A percentile compares a stretch with the other conserved stretches of the same genome.
phyloP scores from a whole-genome alignment of 2,888 invertebrate genomes.

The Bellardia bayeri region DNA sequence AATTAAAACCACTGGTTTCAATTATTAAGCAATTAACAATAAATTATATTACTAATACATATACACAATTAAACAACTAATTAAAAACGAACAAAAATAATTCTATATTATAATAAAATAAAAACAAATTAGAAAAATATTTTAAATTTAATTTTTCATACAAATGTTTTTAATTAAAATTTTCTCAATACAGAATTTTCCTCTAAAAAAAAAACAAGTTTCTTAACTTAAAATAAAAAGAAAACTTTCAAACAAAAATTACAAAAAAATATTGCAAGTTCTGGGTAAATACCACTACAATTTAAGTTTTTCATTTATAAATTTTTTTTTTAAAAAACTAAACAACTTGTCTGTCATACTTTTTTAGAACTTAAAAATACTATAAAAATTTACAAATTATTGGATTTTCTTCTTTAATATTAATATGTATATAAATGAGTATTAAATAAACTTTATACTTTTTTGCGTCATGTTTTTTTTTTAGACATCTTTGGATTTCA shows the following conservation, averaged over 20 bases:
- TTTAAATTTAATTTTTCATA: no score
- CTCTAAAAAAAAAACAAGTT: not conserved
- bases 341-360: not conserved
- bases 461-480: slow-evolving; percentile 11
- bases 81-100: slow-evolving; percentile 20
- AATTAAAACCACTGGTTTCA: not conserved
- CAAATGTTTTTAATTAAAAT: not conserved
- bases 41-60: slow-evolving; percentile 42
- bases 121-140: not conserved
- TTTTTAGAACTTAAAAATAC: slow-evolving; percentile 19
- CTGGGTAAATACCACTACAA: not conserved
- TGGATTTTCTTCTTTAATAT: not conserved
- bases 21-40: slow-evolving; percentile 52
- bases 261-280: not conserved
- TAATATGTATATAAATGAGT: slow-evolving; percentile 50
- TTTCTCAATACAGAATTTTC: not conserved
- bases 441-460: slow-evolving; percentile 31
- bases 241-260: not conserved
- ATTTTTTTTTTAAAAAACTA: not conserved
- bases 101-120: not conserved
- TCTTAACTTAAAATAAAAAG: not conserved
- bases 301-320: not conserved
- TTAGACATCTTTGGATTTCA: slow-evolving; percentile 57
- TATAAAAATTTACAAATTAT: slow-evolving; percentile 48
- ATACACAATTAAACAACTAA: slow-evolving; percentile 55